Evolutionary conservation across 2,888 invertebrate species (phyloP), one percentile per base, ranked within the genome.

Genomic region (Trimorus sp.): DNA sequence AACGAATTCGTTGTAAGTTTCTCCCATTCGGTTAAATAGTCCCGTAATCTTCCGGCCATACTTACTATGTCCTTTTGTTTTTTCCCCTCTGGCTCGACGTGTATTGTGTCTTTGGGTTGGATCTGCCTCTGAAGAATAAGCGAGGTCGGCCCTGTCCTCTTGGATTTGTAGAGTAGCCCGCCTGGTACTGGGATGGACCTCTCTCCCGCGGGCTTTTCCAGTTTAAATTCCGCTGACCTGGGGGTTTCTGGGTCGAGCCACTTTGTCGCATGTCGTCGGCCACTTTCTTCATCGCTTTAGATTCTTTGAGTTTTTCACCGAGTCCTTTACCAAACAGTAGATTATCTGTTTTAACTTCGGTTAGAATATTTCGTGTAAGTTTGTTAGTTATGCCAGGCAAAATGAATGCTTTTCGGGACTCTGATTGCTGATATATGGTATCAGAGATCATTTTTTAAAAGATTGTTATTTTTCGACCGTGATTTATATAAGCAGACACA

Each of bases 361-460:
- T 36, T 0, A 63, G 9, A 1, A 63, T 11, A 8, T 48, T 40
- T 9, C 49, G 48, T 7, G 15, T 37, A 7, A 9, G n/a, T 36
- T 63, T 63, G 37, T 42, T 45, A 7, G 45, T 26, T 36, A 65
- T 15, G 1, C 65, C 65, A 9, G 53, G 65, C 3, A 65, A 0
- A 40, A 65, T 51, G 15, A 53, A 65, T 0, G 65, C 51, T 38
- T 51, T 65, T 11, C 53, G 37, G 9, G 51, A 26, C 4, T n/a
- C 15, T 3, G 36, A 26, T 37, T 53, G 65, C 15, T 40, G n/a
- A 12, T n/a, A 15, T 7, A 38, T 37, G 40, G 12, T 16, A 14
- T 65, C 65, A 11, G 38, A 37, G 2, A 65, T 26, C 26, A 65
- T 37, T 14, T 26, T 65, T 26, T 26, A 26, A 26, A 26, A 26